These are phyloP conservation scores for Caradrina clavipalpis DNA, from an alignment of 2,888 invertebrate species.

Conservation along the genomic window DNA sequence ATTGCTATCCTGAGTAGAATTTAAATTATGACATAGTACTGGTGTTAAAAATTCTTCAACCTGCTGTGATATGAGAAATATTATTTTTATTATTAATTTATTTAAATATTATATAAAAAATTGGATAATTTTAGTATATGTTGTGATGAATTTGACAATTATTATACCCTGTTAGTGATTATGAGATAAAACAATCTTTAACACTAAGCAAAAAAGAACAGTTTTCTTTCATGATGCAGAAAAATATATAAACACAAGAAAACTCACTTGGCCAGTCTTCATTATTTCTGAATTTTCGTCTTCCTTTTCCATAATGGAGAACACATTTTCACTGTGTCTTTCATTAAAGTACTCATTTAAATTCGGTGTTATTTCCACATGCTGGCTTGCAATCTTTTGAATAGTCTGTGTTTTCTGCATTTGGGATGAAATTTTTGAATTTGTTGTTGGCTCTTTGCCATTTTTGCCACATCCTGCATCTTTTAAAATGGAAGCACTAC, in stretches of 20 bases:
- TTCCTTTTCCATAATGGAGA: constrained; percentile 79
- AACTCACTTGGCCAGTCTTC: constrained; percentile 68
- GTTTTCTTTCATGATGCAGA: too few relatives aligned
- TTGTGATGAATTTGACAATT: background rate
- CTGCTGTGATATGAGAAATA: constrained; percentile 61
- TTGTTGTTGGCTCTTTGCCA: constrained; percentile 23
- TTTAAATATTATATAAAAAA: background rate
- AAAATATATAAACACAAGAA: background rate
- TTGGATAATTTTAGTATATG: background rate
- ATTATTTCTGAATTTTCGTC: constrained; percentile 61
- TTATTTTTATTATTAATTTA: background rate
- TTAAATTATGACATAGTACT: constrained; percentile 68
- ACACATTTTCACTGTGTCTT: constrained; percentile 84
- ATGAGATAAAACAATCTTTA: background rate
- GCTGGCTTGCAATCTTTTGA: constrained; percentile 30
- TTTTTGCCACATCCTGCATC: constrained; percentile 23
- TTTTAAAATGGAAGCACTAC: constrained; percentile 42
- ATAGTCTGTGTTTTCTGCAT: constrained; percentile 60
- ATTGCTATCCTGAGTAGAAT: constrained; percentile 52
- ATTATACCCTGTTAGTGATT: background rate
- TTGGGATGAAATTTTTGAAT: constrained; percentile 33
- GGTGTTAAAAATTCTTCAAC: constrained; percentile 76
- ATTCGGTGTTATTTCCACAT: constrained; percentile 47
- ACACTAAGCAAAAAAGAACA: too few relatives aligned
- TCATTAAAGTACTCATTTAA: constrained; percentile 63